Base-by-base conservation (phyloP, 2,113 vertebrate genomes). In the Lepisosteus osseus region DNA sequence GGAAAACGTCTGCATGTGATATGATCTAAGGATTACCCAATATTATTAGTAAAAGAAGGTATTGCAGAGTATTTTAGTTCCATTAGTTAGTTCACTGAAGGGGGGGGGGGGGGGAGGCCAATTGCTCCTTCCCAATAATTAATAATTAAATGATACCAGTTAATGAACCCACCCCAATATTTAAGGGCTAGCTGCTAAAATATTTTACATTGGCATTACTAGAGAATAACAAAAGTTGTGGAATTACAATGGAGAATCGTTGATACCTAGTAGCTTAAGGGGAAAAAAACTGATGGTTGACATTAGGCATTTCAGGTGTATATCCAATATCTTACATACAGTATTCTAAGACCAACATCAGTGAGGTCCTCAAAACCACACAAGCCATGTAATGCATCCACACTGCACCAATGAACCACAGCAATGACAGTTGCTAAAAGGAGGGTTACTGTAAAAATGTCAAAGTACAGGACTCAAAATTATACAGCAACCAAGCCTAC, bases 281-380 rank as follows among this genome's bases (percentile, higher is more conserved):
- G 12, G 2, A 29, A 29, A 29, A 29, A 29, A 29, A 29, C 29
- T 29, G 29, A 29, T 29, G 29, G 29, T 29, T 29, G 29, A 29
- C 29, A 29, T 29, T 29, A 29, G 29, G 29, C 29, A 29, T 29
- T 29, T 29, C 29, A 29, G 29, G 29, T 29, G 29, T 29, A 29
- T 29, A 29, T 29, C 29, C 29, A 29, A 29, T 29, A 29, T 29
- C 29, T 29, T 29, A 1, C 29, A 29, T 29, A 29, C 29, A 29
- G 29, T 29, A 1, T 29, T 29, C 29, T 29, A 29, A 14, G 67
- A 69, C 67, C 67, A 41, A 42, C 54, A 43, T 43, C 54, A 8
- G 54, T 56, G 54, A 69, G 67, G 67, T 69, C 54, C 41, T 12
- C 6, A 7, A 69, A 69, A 57, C 54, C 54, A 14, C 67, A 40